Conservation (phyloP, 2,888 invertebrate genomes). For the Caenorhabditis auriculariae region DNA sequence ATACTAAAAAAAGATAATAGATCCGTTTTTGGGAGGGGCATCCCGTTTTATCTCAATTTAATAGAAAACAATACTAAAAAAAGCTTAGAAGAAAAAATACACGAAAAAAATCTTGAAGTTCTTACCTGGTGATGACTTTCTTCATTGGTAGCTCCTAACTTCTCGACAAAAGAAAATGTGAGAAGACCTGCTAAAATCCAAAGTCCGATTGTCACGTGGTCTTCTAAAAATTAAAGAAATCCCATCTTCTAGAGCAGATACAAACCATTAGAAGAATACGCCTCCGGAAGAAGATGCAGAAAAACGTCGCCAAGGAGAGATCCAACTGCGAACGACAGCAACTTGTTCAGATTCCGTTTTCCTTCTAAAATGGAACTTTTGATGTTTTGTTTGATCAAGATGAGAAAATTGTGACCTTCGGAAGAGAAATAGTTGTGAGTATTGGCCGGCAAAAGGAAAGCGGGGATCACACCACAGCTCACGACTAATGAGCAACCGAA, state of each 20-base stretch:
- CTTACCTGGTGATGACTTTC: slow-evolving; percentile 47
- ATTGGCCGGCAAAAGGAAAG: slow-evolving; percentile 42
- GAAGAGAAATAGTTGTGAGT: slow-evolving; percentile 35
- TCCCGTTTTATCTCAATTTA: too few species aligned
- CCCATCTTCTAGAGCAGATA: not conserved
- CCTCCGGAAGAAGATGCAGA: slow-evolving; percentile 54
- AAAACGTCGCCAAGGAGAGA: slow-evolving; percentile 56
- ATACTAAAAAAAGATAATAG: too few species aligned
- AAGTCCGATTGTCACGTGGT: slow-evolving; percentile 29
- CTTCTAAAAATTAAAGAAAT: slow-evolving; percentile 16
- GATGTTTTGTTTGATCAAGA: not conserved
- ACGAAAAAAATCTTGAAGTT: too few species aligned
- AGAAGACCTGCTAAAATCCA: slow-evolving; percentile 46
- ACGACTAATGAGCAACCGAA: slow-evolving; percentile 43
- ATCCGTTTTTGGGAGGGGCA: too few species aligned
- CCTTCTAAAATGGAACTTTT: slow-evolving; percentile 37
- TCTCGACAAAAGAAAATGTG: slow-evolving; percentile 45
- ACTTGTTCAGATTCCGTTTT: slow-evolving; percentile 34
- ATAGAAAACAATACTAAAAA: too few species aligned
- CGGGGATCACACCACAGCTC: slow-evolving; percentile 48
- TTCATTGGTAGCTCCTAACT: slow-evolving; percentile 41
- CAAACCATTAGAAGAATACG: slow-evolving; percentile 29
- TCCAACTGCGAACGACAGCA: slow-evolving; percentile 55
- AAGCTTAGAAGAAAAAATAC: too few species aligned
- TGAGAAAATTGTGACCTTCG: slow-evolving; percentile 16